Percentiles rank a stretch among this genome's conserved stretches.
phyloP scores from a whole-genome alignment of 2,797 vertebrate species.

The Austrolebias charrua region DNA sequence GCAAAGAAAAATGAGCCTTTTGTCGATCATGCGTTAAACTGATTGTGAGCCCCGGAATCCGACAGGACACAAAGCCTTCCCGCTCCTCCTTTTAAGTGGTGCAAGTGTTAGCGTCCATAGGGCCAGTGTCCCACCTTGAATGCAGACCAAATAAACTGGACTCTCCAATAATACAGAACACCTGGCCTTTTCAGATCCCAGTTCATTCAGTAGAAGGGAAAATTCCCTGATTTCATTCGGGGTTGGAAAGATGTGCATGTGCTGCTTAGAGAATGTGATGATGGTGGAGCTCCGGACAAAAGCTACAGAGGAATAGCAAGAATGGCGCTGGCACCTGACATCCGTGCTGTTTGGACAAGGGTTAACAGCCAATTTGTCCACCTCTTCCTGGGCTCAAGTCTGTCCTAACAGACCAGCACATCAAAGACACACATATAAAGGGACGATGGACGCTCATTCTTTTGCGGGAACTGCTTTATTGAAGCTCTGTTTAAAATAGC shows the following conservation, averaged over 20 bases:
- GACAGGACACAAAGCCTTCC: conserved; percentile 56
- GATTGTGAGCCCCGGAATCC: conserved; percentile 74
- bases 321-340: conserved; percentile 75
- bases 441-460: conserved; percentile 62
- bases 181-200: conserved; percentile 78
- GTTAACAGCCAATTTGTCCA: conserved; percentile 80
- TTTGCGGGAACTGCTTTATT: conserved; percentile 72
- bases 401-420: conserved; percentile 76
- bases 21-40: conserved; percentile 77
- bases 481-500: conserved; percentile 73
- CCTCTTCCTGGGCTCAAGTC: conserved; percentile 77
- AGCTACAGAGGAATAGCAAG: conserved; percentile 76
- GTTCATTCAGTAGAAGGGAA: conserved; percentile 59
- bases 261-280: conserved; percentile 65
- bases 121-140: conserved; percentile 37
- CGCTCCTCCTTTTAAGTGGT: conserved; percentile 74
- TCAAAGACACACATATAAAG: conserved; percentile 76
- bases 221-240: conserved; percentile 62
- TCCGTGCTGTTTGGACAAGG: conserved; percentile 74
- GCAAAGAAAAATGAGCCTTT: conserved; percentile 54
- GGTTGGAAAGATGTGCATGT: conserved; percentile 40
- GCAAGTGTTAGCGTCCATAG: conserved; percentile 65
- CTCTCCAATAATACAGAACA: conserved; percentile 73
- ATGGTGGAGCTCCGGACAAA: conserved; percentile 66
- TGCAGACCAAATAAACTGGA: conserved; percentile 44